phyloP scores from a whole-genome alignment of 2,113 vertebrate genomes.

The Pavo muticus region DNA sequence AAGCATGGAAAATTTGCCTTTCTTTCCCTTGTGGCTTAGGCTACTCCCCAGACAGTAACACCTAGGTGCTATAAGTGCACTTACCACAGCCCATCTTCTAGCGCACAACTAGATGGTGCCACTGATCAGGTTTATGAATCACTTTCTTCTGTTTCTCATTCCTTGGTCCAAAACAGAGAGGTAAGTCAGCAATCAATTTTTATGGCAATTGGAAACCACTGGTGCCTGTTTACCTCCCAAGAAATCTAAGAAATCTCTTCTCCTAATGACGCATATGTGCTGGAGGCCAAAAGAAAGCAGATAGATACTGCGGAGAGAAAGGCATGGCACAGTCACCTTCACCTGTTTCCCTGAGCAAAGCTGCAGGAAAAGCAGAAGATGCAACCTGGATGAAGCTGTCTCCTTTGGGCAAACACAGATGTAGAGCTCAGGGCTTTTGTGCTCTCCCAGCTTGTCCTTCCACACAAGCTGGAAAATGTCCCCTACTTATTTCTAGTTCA shows the following conservation, averaged over 20 bases:
- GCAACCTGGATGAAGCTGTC: neutral
- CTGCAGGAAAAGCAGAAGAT: neutral
- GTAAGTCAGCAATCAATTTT: slow-evolving; percentile 19
- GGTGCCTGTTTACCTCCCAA: slow-evolving; percentile 42
- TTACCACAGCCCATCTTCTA: neutral
- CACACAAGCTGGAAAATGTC: neutral
- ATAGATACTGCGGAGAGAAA: neutral
- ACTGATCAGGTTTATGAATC: neutral
- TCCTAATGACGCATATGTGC: neutral
- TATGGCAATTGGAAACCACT: slow-evolving; percentile 32
- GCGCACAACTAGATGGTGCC: neutral
- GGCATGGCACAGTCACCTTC: neutral
- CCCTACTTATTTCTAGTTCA: neutral
- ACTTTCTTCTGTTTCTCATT: neutral
- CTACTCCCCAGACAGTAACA: neutral
- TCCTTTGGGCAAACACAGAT: neutral
- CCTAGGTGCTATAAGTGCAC: neutral
- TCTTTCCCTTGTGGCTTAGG: neutral
- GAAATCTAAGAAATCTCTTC: neutral
- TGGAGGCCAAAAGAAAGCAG: neutral
- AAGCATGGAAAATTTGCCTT: slow-evolving; percentile 21
- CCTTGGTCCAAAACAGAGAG: neutral
- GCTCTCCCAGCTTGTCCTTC: neutral
- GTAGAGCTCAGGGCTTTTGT: neutral
- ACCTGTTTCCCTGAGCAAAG: neutral